Percentiles rank a stretch among this genome's conserved stretches.
These are phyloP conservation scores for Telmatochromis sp. DNA, from an alignment of 2,113 vertebrate species.

Conservation along the genomic window DNA sequence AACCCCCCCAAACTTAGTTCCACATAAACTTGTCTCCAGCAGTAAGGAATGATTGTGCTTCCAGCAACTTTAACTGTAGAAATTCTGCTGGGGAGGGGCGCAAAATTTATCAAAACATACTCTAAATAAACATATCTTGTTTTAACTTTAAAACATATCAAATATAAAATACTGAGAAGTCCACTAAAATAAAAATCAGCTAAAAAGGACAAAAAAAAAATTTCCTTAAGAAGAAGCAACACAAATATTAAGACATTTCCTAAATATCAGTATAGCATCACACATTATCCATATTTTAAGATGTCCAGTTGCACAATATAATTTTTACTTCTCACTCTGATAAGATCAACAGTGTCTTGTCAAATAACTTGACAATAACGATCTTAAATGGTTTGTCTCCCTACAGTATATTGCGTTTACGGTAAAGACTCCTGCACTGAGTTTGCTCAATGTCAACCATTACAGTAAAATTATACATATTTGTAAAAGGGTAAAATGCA, in stretches of 20 bases:
- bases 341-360: background rate
- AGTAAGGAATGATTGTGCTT: slow-evolving; percentile 46
- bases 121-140: slow-evolving; percentile 25
- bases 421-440: background rate
- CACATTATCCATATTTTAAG: background rate
- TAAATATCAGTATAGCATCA: background rate
- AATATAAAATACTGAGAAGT: slow-evolving; percentile 74
- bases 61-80: slow-evolving; percentile 5
- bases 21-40: slow-evolving; percentile 16
- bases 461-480: background rate
- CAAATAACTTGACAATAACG: background rate
- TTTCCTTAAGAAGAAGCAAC: slow-evolving; percentile 29
- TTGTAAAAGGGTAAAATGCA: background rate
- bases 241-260: slow-evolving; percentile 4
- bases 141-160: slow-evolving; percentile 53
- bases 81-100: background rate
- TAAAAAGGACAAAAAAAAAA: slow-evolving; percentile 19
- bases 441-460: background rate
- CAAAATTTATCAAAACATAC: background rate
- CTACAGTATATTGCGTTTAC: background rate
- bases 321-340: background rate
- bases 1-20: slow-evolving; percentile 3
- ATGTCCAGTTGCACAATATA: background rate
- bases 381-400: background rate
- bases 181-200: slow-evolving; percentile 53